Evolutionary conservation across 2,888 invertebrate species (phyloP).

Genomic region (Netelia virgata): DNA sequence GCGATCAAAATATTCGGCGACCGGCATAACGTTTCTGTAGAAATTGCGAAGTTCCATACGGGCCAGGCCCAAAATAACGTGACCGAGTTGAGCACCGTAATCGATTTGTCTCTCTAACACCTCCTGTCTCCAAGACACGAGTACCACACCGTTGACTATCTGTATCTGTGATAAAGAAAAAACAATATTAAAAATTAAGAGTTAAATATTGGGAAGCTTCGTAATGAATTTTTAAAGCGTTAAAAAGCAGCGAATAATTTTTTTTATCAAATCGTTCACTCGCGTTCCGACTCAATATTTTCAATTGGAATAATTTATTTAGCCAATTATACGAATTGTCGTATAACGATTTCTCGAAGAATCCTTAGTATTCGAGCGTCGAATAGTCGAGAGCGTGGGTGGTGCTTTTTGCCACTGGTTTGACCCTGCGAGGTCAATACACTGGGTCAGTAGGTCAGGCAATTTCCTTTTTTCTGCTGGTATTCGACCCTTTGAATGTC

Average conservation of each 20-base stretch:
- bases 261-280: too few species aligned
- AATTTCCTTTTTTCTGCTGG: conserved; percentile 14
- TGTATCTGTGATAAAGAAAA: conserved; percentile 89
- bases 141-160: conserved; percentile 93
- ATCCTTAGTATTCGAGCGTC: background rate
- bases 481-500: conserved; percentile 19
- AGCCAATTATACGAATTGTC: background rate
- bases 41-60: conserved; percentile 96
- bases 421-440: conserved; percentile 50
- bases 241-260: too few species aligned
- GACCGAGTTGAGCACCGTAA: conserved; percentile 95
- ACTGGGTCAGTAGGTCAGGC: conserved; percentile 56
- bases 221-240: too few species aligned
- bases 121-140: conserved; percentile 95
- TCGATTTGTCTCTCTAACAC: conserved; percentile 95
- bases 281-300: too few species aligned
- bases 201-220: background rate
- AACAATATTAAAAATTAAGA: background rate
- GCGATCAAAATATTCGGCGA: conserved; percentile 96
- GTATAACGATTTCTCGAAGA: background rate
- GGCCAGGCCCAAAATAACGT: conserved; percentile 93
- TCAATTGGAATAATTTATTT: too few species aligned
- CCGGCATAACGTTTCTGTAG: conserved; percentile 95
- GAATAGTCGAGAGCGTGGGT: background rate
- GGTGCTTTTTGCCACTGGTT: conserved; percentile 40